Conservation (phyloP, 2,797 vertebrate species). For the Acrossocheilus fasciatus region DNA sequence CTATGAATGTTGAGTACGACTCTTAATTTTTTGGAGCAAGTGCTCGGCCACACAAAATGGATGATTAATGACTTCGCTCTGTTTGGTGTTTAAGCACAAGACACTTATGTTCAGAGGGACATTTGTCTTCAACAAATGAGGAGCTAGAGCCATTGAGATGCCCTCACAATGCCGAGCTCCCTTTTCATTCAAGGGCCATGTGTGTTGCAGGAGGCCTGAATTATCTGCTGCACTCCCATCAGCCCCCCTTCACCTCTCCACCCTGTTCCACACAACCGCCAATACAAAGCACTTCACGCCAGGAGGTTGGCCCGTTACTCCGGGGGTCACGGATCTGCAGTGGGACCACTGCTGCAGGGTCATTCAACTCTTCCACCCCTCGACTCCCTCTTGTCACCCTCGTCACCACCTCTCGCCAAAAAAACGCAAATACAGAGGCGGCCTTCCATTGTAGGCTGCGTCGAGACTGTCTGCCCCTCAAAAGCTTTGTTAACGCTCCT, state of each 20-base stretch:
- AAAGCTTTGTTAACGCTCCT: constrained; percentile 64
- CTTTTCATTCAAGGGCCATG: constrained; percentile 60
- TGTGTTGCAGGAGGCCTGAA: constrained; percentile 61
- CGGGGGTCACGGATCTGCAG: constrained; percentile 80
- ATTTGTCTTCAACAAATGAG: constrained; percentile 64
- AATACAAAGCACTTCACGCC: constrained; percentile 74
- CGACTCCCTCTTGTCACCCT: constrained; percentile 58
- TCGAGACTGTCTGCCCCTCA: constrained; percentile 68
- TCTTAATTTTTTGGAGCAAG: constrained; percentile 36
- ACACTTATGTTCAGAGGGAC: constrained; percentile 52
- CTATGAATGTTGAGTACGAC: not conserved
- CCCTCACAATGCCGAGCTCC: constrained; percentile 57
- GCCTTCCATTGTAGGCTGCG: constrained; percentile 69
- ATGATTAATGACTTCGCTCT: constrained; percentile 60
- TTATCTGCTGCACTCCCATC: constrained; percentile 59
- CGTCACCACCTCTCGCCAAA: constrained; percentile 72
- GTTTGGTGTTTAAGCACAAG: constrained; percentile 56
- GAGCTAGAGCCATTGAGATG: constrained; percentile 60
- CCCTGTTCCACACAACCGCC: constrained; percentile 59
- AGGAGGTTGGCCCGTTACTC: constrained; percentile 77
- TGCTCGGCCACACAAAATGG: constrained; percentile 47
- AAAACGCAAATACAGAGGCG: constrained; percentile 77
- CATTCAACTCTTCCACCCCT: constrained; percentile 69
- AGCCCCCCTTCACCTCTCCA: constrained; percentile 51
- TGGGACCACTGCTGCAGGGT: constrained; percentile 70